Evolutionary conservation across 2,113 vertebrate species (phyloP).

Genomic region (Onychostoma macrolepis): DNA sequence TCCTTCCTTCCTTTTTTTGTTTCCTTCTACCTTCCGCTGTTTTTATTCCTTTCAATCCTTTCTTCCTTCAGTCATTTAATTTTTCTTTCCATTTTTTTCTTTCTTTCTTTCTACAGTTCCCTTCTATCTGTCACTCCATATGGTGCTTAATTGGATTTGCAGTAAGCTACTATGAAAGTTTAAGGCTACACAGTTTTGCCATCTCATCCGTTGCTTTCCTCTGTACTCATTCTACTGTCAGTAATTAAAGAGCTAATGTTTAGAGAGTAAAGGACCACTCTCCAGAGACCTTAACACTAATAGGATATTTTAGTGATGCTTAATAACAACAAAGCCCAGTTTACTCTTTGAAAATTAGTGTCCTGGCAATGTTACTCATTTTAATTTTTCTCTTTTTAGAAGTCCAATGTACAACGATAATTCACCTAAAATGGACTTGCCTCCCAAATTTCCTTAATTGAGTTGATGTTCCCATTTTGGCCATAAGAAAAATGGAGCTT

Average conservation of each 20-base stretch:
- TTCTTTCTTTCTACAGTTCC: too few relatives aligned
- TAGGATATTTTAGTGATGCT: not conserved
- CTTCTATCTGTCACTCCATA: not conserved
- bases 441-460: not conserved
- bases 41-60: too few relatives aligned
- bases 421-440: not conserved
- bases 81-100: not conserved
- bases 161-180: constrained; percentile 20
- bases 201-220: not conserved
- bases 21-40: not conserved
- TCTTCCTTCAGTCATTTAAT: not conserved
- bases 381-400: not conserved
- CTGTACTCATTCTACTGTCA: not conserved
- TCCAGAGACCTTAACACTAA: not conserved
- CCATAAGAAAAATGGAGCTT: not conserved
- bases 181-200: constrained; percentile 18
- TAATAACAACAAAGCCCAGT: not conserved
- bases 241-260: constrained; percentile 2
- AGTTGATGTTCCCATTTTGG: not conserved
- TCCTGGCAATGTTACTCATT: not conserved
- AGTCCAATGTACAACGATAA: not conserved
- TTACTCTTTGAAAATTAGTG: not conserved
- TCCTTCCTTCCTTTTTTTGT: not conserved
- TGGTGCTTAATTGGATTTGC: constrained; percentile 30
- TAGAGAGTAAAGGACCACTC: not conserved